Percentiles rank a stretch among this genome's conserved stretches.
Conservation (phyloP, 2,113 vertebrate species). For the Microtus richardsoni region DNA sequence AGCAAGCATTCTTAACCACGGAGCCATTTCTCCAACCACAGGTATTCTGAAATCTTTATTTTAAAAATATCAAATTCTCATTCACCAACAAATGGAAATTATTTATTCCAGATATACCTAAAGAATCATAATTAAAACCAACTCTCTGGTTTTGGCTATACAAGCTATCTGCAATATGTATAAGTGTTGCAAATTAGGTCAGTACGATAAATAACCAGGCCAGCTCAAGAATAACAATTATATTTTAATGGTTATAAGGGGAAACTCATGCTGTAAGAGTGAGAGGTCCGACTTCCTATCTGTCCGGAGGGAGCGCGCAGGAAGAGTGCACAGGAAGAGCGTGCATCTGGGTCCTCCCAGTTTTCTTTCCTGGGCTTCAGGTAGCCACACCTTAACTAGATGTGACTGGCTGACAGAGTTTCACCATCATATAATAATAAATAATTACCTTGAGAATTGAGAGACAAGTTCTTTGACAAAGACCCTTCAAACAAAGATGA, state of each 20-base stretch:
- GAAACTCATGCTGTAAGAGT: no score
- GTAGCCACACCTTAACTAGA: no score
- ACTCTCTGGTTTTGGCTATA: not conserved
- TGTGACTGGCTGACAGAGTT: no score
- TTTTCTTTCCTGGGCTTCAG: no score
- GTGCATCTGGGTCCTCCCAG: no score
- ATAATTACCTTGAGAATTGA: slow-evolving; percentile 88
- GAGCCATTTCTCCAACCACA: not conserved
- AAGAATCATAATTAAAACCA: slow-evolving; percentile 31
- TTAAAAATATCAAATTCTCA: not conserved
- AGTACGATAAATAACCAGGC: no score
- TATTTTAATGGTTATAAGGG: no score
- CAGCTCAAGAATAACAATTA: no score
- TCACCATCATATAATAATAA: slow-evolving; percentile 35
- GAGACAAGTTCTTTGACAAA: slow-evolving; percentile 87
- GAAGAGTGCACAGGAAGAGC: no score
- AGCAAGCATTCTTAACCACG: not conserved
- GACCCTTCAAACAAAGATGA: slow-evolving; percentile 89
- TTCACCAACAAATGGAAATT: not conserved
- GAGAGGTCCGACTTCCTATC: no score
- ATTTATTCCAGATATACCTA: slow-evolving; percentile 19
- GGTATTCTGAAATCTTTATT: not conserved
- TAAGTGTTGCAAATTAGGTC: not conserved
- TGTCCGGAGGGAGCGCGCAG: no score
- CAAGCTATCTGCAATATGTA: slow-evolving; percentile 39